phyloP scores from a whole-genome alignment of 2,113 vertebrate species.

The Lamprotornis superbus region DNA sequence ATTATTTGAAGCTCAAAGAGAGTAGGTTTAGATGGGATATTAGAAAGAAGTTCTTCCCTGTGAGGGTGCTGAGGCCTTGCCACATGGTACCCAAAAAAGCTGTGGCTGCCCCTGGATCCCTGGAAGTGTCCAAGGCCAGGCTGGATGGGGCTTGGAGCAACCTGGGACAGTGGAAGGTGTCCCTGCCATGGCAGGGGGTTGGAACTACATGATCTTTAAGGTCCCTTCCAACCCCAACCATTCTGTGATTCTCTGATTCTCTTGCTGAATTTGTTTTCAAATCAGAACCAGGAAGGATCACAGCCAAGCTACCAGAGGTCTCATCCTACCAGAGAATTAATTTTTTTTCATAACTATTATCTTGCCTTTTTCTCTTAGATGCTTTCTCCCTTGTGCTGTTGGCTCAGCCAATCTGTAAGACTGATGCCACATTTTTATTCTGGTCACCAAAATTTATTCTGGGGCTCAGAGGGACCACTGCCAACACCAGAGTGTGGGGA shows the following conservation, averaged over 20 bases:
- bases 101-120: background rate
- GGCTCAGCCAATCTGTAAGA: background rate
- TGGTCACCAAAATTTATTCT: background rate
- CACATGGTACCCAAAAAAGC: background rate
- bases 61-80: background rate
- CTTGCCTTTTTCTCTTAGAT: background rate
- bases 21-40: background rate
- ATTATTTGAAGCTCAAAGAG: background rate
- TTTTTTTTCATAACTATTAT: background rate
- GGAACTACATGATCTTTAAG: accelerated
- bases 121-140: accelerated
- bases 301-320: background rate
- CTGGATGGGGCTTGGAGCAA: accelerated
- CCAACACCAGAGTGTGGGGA: background rate
- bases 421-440: background rate
- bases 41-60: background rate
- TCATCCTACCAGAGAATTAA: background rate
- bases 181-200: background rate
- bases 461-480: background rate
- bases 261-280: background rate
- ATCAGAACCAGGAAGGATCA: background rate
- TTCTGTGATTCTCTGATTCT: background rate
- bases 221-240: background rate
- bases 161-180: background rate
- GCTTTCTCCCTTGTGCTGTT: background rate